Percentiles rank a stretch among this genome's conserved stretches.
Conservation (phyloP, 1,140 invertebrate genomes). For the Diabrotica undecimpunctata region DNA sequence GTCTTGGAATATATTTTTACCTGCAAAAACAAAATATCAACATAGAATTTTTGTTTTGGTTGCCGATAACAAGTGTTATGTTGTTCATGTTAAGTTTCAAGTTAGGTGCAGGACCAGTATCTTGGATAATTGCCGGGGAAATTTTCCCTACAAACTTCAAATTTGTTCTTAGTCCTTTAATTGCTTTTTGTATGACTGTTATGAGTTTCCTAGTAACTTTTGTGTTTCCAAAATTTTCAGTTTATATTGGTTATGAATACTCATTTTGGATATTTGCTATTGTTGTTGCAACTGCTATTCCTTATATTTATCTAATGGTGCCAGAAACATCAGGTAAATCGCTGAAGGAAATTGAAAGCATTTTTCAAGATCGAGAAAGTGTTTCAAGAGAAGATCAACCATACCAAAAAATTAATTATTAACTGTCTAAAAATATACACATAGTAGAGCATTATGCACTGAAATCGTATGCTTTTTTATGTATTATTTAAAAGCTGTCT, state of each 20-base stretch:
- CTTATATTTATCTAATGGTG: conserved; percentile 58
- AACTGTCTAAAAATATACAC: no score
- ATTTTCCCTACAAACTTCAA: conserved; percentile 73
- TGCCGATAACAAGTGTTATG: conserved; percentile 30
- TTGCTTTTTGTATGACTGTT: conserved; percentile 64
- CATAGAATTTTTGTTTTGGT: conserved; percentile 24
- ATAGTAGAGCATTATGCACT: no score
- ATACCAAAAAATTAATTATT: no score
- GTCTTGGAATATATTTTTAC: conserved; percentile 31
- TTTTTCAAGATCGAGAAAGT: conserved; percentile 4
- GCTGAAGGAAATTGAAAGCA: conserved; percentile 51
- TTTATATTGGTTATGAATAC: conserved; percentile 59
- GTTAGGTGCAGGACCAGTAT: conserved; percentile 70
- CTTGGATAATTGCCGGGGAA: conserved; percentile 78
- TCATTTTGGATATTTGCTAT: conserved; percentile 76
- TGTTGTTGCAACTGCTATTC: conserved; percentile 58
- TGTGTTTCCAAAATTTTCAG: conserved; percentile 59
- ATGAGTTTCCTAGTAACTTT: conserved; percentile 76
- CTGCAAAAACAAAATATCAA: conserved; percentile 19
- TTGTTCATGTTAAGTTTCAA: conserved; percentile 28
- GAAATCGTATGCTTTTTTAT: no score
- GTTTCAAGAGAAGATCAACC: background rate
- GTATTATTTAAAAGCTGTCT: no score
- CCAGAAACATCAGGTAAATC: conserved; percentile 80
- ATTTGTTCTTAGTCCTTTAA: conserved; percentile 11